These are phyloP conservation scores for Leistus spinibarbis DNA, from an alignment of 2,888 invertebrate species.

Conservation along the genomic window DNA sequence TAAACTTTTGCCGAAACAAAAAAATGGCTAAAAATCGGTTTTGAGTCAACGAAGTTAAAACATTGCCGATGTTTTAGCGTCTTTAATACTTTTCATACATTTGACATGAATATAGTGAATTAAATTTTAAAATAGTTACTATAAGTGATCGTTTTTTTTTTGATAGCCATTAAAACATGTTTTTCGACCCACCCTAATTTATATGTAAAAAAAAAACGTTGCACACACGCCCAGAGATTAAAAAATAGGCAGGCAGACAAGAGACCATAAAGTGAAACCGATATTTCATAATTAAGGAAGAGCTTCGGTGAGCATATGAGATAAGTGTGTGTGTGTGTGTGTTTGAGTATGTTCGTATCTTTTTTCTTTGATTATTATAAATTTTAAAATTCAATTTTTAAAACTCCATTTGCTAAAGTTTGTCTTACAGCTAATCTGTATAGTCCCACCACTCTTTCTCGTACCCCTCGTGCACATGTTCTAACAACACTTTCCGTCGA, in stretches of 20 bases:
- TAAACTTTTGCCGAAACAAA: too few species aligned
- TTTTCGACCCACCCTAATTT: too few species aligned
- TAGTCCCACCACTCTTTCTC: constrained; percentile 99
- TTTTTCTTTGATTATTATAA: background rate
- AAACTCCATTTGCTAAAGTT: background rate
- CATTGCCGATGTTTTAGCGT: too few species aligned
- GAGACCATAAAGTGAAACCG: background rate
- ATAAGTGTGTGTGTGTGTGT: background rate
- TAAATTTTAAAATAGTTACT: too few species aligned
- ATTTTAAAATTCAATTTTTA: background rate
- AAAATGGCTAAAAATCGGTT: too few species aligned
- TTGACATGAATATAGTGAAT: too few species aligned
- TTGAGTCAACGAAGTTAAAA: too few species aligned
- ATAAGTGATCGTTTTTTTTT: too few species aligned
- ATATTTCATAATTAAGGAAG: background rate
- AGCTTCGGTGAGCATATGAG: background rate
- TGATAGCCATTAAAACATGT: too few species aligned
- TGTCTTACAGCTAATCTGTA: constrained; percentile 71
- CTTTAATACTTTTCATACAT: too few species aligned
- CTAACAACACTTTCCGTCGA: constrained; percentile 91
- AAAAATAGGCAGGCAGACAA: background rate
- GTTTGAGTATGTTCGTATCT: background rate
- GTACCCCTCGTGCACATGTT: constrained; percentile 98
- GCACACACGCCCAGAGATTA: background rate
- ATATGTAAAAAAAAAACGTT: background rate